These are phyloP conservation scores for Tricholaema leucomelas DNA, from an alignment of 2,113 vertebrate genomes.

Conservation along the genomic window DNA sequence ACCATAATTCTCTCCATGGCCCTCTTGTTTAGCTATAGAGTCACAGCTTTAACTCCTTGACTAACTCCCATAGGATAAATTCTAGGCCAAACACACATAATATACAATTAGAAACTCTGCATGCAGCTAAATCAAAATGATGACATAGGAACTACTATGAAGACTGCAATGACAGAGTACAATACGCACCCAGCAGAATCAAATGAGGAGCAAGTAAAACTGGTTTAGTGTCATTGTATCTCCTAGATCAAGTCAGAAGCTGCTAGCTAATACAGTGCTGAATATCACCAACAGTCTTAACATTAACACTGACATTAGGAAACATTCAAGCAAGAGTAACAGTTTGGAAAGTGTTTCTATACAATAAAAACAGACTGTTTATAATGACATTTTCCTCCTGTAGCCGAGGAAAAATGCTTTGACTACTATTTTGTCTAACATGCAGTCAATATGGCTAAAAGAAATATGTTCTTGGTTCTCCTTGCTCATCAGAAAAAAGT, in stretches of 20 bases:
- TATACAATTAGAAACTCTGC: not conserved
- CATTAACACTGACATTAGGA: not conserved
- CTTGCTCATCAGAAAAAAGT: not conserved
- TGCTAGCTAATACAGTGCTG: not conserved
- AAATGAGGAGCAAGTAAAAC: slow-evolving; percentile 13
- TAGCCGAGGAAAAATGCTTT: not conserved
- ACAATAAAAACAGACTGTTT: not conserved
- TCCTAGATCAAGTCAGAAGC: not conserved
- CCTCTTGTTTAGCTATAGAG: not conserved
- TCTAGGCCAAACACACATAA: not conserved
- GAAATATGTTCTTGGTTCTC: not conserved
- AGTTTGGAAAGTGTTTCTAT: not conserved
- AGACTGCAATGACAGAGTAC: not conserved
- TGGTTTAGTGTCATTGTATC: not conserved
- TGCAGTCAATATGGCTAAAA: not conserved
- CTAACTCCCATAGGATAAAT: not conserved
- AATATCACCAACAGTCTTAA: not conserved
- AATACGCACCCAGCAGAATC: not conserved
- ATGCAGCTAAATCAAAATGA: not conserved
- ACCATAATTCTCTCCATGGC: not conserved
- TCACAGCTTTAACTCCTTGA: not conserved
- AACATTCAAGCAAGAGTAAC: not conserved
- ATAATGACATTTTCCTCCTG: not conserved
- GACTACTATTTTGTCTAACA: not conserved
- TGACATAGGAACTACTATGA: not conserved